phyloP scores from a whole-genome alignment of 2,113 vertebrate genomes.

The Callionymus lyra region DNA sequence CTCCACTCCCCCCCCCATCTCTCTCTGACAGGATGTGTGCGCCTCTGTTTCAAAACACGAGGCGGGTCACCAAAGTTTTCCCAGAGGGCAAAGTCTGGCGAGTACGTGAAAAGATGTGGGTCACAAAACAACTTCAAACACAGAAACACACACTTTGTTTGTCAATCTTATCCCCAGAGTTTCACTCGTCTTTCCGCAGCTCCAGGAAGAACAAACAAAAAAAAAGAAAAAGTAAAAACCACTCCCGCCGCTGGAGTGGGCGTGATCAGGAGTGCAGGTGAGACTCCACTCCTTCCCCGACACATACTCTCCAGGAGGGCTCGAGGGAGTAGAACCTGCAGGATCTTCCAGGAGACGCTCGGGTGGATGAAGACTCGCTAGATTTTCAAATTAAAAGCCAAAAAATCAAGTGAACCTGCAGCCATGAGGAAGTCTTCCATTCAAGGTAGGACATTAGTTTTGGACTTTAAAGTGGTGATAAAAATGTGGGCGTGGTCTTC shows the following conservation, averaged over 20 bases:
- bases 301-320: conserved; percentile 18
- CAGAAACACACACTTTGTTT: background rate
- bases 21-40: no score
- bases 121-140: no score
- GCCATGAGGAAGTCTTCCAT: conserved; percentile 51
- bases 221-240: conserved; percentile 2
- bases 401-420: conserved; percentile 1
- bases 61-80: background rate
- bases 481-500: background rate
- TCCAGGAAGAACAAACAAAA: background rate
- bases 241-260: conserved; percentile 55
- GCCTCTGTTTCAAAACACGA: background rate
- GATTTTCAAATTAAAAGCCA: background rate
- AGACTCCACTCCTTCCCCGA: conserved; percentile 29
- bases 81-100: background rate
- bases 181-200: background rate
- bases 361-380: background rate
- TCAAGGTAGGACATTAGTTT: conserved; percentile 33
- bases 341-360: background rate
- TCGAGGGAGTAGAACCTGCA: background rate
- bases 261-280: conserved; percentile 50
- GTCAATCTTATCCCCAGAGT: background rate
- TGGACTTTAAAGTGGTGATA: background rate
- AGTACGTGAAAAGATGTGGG: background rate
- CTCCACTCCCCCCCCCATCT: no score